Percentiles rank a stretch among this genome's conserved stretches.
Evolutionary conservation across 2,797 vertebrate genomes (phyloP).

Genomic region (Morelia viridis): DNA sequence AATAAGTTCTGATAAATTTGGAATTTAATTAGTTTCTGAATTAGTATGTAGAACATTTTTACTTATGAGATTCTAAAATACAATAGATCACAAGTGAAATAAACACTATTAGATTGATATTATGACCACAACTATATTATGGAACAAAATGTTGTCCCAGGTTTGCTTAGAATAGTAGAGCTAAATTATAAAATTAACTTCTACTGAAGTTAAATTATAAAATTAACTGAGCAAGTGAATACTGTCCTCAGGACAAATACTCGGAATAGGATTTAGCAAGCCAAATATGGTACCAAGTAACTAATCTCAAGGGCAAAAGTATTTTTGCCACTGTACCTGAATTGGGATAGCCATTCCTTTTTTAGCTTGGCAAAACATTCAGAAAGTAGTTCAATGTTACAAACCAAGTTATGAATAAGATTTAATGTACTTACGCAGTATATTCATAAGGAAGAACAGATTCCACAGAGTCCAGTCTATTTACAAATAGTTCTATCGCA

Average conservation of each 20-base stretch:
- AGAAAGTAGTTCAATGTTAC: neutral
- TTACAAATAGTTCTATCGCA: constrained; percentile 89
- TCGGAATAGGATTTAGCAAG: neutral
- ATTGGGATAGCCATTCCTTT: neutral
- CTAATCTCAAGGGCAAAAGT: neutral
- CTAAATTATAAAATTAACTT: neutral
- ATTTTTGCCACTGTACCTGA: neutral
- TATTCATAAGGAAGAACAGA: constrained; percentile 95
- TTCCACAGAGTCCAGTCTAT: constrained; percentile 93
- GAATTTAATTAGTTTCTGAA: neutral
- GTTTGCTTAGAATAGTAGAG: neutral
- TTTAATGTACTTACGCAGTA: constrained; percentile 82
- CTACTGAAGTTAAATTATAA: neutral
- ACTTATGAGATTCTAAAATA: neutral
- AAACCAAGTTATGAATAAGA: constrained; percentile 23
- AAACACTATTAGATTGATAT: neutral
- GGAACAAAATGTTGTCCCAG: neutral
- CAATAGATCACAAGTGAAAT: neutral
- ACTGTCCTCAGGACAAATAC: neutral
- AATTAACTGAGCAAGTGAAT: constrained; percentile 8
- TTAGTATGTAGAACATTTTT: neutral
- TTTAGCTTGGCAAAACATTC: neutral
- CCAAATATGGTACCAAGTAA: neutral
- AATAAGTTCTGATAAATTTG: neutral
- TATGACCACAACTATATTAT: neutral